Base-by-base conservation (phyloP, 2,113 vertebrate genomes). In the Oreochromis spilurus region DNA sequence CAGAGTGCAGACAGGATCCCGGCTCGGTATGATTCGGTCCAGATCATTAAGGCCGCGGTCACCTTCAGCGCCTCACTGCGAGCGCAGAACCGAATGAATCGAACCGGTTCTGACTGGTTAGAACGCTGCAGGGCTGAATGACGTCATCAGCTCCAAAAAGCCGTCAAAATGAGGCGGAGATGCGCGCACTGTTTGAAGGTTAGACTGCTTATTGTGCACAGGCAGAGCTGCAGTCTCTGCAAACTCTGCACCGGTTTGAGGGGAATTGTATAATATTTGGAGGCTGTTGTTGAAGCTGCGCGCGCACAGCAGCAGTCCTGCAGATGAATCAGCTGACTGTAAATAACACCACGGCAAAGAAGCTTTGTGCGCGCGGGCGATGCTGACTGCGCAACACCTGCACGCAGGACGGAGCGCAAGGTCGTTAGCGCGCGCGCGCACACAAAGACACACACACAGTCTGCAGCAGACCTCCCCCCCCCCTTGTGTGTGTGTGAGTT, bases 351-450 rank as follows among this genome's bases (percentile, higher is more conserved):
- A 50, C 24, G 9, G 24, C 31, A 75, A 79, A 79, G 77, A 50
- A 67, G 31, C 62, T 85, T 29, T 26, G 40, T 31, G 57, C n/a
- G 17, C 8, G 34, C 40, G 67, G 16, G 48, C 36, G 40, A 38
- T 53, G 65, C 38, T 55, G 65, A 81, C 82, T 92, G 92, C 89
- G 89, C 86, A 88, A 78, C 88, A 87, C 84, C 90, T 87, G 90
- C 85, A 62, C 65, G 52, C 85, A 81, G 75, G 81, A 86, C 82
- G 8, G 48, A 60, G 83, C 3, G 84, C 92, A 90, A 91, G 90
- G 90, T 91, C 89, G 81, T 70, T 65, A 65, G 19, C 34, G 60
- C 34, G 60, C 34, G 31, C 58, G 4, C 31, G 0, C 60, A 48
- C 19, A 40, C 19, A 43, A 3, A 19, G 6, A 12, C 24, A 72